Conservation (phyloP, 2,113 vertebrate species). For the Paramisgurnus dabryanus region DNA sequence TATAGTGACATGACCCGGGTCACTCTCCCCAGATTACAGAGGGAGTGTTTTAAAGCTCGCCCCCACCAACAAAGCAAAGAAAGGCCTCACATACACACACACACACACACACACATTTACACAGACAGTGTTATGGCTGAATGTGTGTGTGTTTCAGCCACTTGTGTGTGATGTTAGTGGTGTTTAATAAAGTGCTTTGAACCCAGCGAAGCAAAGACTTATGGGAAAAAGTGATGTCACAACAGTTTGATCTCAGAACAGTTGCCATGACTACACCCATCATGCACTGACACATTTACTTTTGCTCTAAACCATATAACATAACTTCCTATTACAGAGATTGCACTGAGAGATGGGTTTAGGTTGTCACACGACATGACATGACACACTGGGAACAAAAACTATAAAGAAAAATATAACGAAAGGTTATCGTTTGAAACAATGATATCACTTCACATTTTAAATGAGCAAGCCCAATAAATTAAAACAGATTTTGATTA, state of each 20-base stretch:
- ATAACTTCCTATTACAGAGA: no score
- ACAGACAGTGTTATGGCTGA: slow-evolving; percentile 18
- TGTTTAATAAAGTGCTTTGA: slow-evolving; percentile 35
- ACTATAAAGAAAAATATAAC: no score
- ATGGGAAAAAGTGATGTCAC: slow-evolving; percentile 42
- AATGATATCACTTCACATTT: no score
- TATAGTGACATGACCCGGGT: slow-evolving; percentile 67
- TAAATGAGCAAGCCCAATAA: no score
- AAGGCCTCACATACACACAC: slow-evolving; percentile 41
- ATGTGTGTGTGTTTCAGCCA: slow-evolving; percentile 13
- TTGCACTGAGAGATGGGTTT: no score
- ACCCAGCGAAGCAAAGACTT: slow-evolving; percentile 43
- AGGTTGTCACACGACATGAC: no score
- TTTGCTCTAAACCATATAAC: no score
- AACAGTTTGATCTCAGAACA: slow-evolving; percentile 53
- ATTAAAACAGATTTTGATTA: no score
- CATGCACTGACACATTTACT: not conserved
- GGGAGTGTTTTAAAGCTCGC: slow-evolving; percentile 57
- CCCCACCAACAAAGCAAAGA: slow-evolving; percentile 70
- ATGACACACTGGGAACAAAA: no score
- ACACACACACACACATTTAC: slow-evolving; percentile 12
- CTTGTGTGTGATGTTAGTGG: slow-evolving; percentile 38
- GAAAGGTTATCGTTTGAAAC: no score
- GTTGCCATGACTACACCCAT: not conserved
- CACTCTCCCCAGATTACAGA: slow-evolving; percentile 66